A percentile compares a stretch with the other conserved stretches of the same genome.
Evolutionary conservation across 1,140 invertebrate genomes (phyloP).

Genomic region (Acromyrmex echinatior): DNA sequence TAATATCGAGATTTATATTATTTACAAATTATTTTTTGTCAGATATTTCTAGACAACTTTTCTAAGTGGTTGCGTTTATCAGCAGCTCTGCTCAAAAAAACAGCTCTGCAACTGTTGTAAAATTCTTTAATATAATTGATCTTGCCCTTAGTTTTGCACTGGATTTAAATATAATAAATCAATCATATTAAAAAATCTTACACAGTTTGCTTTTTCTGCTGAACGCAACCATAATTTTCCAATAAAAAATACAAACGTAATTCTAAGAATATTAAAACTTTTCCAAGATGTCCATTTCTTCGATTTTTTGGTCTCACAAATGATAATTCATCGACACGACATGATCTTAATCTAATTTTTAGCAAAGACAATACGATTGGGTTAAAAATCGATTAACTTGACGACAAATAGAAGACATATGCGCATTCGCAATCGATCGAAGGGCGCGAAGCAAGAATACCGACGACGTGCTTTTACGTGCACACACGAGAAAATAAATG

Average conservation of each 20-base stretch:
- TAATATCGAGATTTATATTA: background rate
- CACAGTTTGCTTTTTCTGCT: too few species aligned
- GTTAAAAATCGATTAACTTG: slow-evolving; percentile 33
- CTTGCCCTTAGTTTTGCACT: too few species aligned
- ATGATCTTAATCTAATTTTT: background rate
- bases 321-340: background rate
- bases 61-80: background rate
- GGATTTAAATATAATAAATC: too few species aligned
- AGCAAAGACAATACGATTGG: background rate
- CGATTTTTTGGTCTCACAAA: background rate
- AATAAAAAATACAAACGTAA: background rate
- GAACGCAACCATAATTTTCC: background rate
- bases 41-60: background rate
- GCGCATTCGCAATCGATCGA: slow-evolving; percentile 21
- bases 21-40: background rate
- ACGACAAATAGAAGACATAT: slow-evolving; percentile 23
- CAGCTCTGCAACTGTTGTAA: too few species aligned
- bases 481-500: slow-evolving; percentile 48
- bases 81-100: too few species aligned
- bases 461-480: slow-evolving; percentile 16
- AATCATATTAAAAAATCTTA: too few species aligned
- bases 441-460: slow-evolving; percentile 30
- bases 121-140: too few species aligned
- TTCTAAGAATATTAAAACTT: background rate
- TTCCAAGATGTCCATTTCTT: background rate